phyloP scores from a whole-genome alignment of 2,797 vertebrate genomes.

The Acanthiza pusilla region DNA sequence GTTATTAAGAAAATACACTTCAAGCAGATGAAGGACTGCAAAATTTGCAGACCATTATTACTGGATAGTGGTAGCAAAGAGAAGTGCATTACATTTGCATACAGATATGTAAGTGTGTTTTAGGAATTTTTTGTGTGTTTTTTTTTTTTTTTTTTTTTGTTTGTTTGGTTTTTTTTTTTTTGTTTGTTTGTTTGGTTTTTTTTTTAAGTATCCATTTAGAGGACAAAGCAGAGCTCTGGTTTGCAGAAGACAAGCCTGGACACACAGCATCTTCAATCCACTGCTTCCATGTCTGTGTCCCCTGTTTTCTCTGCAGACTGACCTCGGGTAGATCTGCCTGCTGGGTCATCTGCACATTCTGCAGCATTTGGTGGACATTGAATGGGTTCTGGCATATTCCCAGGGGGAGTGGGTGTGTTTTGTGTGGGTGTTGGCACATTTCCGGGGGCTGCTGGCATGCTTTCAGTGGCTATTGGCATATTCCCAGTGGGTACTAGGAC shows the following conservation, averaged over 20 bases:
- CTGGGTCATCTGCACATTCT: background rate
- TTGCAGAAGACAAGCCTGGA: background rate
- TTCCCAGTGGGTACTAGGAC: background rate
- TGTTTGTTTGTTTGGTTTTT: too few relatives aligned
- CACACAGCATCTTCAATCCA: constrained; percentile 34
- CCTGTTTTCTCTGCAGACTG: background rate
- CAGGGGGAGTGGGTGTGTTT: background rate
- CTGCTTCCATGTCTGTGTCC: constrained; percentile 62
- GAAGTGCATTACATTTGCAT: background rate
- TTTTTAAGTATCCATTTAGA: background rate
- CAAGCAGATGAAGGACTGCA: constrained; percentile 18
- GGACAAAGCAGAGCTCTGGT: background rate
- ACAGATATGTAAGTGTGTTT: background rate
- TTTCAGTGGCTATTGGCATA: background rate
- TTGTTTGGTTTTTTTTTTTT: too few relatives aligned
- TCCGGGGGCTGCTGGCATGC: background rate
- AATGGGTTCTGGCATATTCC: background rate
- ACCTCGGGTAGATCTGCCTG: background rate
- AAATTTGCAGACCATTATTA: constrained; percentile 22
- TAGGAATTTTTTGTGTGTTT: background rate
- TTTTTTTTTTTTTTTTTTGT: background rate
- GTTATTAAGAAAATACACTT: constrained; percentile 35
- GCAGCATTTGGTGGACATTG: background rate
- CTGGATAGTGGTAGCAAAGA: background rate
- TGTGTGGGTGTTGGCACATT: background rate